Conservation (phyloP, 2,888 invertebrate genomes). For the Acanthosoma haemorrhoidale region DNA sequence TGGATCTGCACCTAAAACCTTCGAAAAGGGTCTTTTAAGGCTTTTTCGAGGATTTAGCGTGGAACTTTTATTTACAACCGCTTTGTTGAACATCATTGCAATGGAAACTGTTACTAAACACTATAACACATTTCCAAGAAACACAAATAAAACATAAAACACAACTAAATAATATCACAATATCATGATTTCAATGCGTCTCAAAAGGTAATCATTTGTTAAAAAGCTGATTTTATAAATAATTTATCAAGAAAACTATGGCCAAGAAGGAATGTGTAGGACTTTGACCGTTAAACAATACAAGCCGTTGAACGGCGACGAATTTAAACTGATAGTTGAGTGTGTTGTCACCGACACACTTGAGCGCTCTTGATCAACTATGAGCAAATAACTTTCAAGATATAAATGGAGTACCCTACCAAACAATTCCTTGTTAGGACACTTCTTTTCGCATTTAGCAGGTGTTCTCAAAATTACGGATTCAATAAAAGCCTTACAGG, state of each 20-base stretch:
- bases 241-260: too few relatives aligned
- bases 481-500: too few relatives aligned
- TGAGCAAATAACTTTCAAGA: too few relatives aligned
- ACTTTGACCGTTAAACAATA: conserved; percentile 4
- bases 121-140: not conserved
- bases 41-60: not conserved
- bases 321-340: not conserved
- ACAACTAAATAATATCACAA: not conserved
- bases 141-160: not conserved
- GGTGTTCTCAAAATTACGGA: too few relatives aligned
- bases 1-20: not conserved
- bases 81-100: not conserved
- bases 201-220: not conserved
- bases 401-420: too few relatives aligned
- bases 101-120: not conserved
- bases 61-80: not conserved
- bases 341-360: too few relatives aligned
- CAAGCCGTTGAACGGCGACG: conserved; percentile 3
- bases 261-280: too few relatives aligned
- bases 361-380: too few relatives aligned
- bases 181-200: not conserved
- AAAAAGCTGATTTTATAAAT: conserved; percentile 4
- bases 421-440: too few relatives aligned
- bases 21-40: not conserved
- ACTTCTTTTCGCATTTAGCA: too few relatives aligned